Percentiles rank a stretch among this genome's conserved stretches.
Conservation (phyloP, 2,888 invertebrate genomes). For the Andrena flavipes region DNA sequence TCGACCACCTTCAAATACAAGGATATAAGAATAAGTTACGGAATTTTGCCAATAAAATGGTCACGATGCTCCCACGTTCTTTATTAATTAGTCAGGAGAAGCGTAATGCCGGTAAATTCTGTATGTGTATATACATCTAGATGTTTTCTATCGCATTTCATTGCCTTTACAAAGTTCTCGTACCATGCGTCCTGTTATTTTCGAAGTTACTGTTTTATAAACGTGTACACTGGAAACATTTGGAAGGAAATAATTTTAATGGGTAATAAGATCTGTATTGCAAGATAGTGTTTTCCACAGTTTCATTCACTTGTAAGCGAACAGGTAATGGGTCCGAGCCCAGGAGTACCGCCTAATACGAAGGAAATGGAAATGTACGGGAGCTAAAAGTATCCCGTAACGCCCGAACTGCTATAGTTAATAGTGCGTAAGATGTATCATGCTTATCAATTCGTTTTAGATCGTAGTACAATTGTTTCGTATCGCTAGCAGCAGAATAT, state of each 20-base stretch:
- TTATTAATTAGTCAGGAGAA: neutral
- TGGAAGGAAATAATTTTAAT: conserved; percentile 18
- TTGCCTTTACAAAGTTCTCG: no score
- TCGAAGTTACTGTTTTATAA: conserved; percentile 14
- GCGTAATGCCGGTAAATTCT: conserved; percentile 4
- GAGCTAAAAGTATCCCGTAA: conserved; percentile 7
- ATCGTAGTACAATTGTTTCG: conserved; percentile 15
- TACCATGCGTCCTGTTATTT: conserved; percentile 11
- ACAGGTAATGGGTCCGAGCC: neutral
- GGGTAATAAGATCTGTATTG: conserved; percentile 18
- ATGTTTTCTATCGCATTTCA: neutral
- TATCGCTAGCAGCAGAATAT: neutral
- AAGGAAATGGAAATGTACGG: conserved; percentile 26
- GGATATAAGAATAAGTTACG: conserved; percentile 24
- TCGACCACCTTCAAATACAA: conserved; percentile 13
- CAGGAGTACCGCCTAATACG: conserved; percentile 28
- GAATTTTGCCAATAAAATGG: conserved; percentile 22
- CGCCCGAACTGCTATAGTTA: conserved; percentile 6
- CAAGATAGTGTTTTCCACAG: neutral
- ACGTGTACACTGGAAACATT: conserved; percentile 3
- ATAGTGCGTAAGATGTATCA: conserved; percentile 15
- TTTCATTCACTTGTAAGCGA: conserved; percentile 1
- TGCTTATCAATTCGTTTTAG: conserved; percentile 17
- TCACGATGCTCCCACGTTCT: neutral
- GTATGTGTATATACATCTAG: neutral